Base-by-base conservation (phyloP, 2,797 vertebrate genomes). In the Melopsittacus undulatus region DNA sequence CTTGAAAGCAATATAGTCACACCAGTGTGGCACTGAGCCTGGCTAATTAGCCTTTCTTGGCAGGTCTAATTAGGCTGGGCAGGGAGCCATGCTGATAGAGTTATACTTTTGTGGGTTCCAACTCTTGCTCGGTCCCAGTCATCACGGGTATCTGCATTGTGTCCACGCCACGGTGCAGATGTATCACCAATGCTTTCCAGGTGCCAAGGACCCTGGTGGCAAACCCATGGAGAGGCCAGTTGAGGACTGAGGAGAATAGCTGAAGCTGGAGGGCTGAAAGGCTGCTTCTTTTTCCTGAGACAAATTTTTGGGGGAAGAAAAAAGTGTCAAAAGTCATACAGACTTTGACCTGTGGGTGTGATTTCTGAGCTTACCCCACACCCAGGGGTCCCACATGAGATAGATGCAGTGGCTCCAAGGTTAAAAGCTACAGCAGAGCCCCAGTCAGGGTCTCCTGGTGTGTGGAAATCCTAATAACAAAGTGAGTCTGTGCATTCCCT, bases 1-100 rank as follows among this genome's bases (percentile, higher is more conserved):
- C 83, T 94, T 91, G 87, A 94, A 85, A 90, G 63, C 30, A 66
- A 13, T 77, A 13, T 11, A 96, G 94, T 89, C 95, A 89, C 93
- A 96, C 74, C 92, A 87, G 64, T 87, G 84, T 92, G 94, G 94
- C 92, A 87, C 78, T 17, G 52, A 91, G 95, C 94, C 95, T 85
- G 75, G 84, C 22, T 95, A 97, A 95, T 97, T 97, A 97, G 94
- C 90, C 83, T 40, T 91, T 94, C 93, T 85, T 94, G 93, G 94
- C 93, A 94, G 87, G 84, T 89, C 61, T 96, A 89, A 95, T 96
- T 92, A 94, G 62, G 38, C 78, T 87, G 93, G 96, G 95, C 93
- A 95, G 24, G 42, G 42, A 95, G 93, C 95, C 96, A 96, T 1
- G 1, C 87, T 91, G 96, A 97, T 95, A 95, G 78, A 90, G 68